Conservation (phyloP, 2,113 vertebrate species). For the Alexandromys fortis region DNA sequence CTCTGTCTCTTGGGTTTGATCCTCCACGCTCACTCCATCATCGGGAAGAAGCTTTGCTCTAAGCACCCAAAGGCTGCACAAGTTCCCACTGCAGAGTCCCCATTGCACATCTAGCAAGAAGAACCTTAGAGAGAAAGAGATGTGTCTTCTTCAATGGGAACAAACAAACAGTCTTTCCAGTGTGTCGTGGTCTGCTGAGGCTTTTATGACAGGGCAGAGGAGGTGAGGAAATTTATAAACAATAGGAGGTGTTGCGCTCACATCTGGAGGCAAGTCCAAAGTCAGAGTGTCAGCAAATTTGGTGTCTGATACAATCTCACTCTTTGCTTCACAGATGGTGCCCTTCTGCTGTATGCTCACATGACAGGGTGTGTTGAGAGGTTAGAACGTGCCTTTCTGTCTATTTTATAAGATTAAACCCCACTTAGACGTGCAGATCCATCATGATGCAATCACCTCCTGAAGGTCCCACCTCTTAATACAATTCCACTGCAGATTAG, state of each 20-base stretch:
- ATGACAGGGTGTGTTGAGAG: background rate
- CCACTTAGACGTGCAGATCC: background rate
- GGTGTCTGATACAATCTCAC: too few relatives aligned
- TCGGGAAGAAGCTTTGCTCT: background rate
- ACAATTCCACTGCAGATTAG: background rate
- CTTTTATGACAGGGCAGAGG: background rate
- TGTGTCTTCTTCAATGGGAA: background rate
- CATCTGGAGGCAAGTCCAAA: background rate
- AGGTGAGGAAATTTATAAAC: background rate
- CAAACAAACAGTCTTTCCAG: background rate
- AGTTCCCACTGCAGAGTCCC: too few relatives aligned
- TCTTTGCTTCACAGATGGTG: background rate
- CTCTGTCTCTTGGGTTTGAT: background rate
- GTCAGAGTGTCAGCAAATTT: background rate
- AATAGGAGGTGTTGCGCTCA: background rate
- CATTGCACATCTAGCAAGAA: too few relatives aligned
- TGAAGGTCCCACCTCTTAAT: background rate
- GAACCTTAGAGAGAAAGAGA: background rate
- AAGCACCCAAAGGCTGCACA: background rate
- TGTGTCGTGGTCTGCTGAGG: background rate
- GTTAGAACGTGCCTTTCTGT: background rate
- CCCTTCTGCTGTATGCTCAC: background rate
- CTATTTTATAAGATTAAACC: too few relatives aligned
- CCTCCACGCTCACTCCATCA: background rate
- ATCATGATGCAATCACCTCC: background rate